phyloP scores from a whole-genome alignment of 2,797 vertebrate species.

The Acrossocheilus fasciatus region DNA sequence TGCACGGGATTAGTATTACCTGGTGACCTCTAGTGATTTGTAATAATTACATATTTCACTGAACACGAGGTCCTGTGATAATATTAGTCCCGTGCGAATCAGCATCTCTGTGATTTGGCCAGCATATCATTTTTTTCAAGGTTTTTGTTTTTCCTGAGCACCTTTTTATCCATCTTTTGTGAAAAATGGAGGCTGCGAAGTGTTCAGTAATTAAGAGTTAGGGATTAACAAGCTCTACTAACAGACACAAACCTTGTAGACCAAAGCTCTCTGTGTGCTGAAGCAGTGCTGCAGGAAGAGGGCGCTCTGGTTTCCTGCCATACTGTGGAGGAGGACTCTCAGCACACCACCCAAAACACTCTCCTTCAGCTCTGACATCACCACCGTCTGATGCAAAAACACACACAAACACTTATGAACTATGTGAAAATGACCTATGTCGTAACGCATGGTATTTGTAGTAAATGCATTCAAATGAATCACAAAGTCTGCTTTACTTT shows the following conservation, averaged over 20 bases:
- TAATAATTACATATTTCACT: no score
- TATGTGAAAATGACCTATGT: not conserved
- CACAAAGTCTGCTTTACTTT: constrained; percentile 77
- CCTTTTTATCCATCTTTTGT: no score
- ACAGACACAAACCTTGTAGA: constrained; percentile 81
- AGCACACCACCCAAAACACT: constrained; percentile 87
- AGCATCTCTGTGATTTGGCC: no score
- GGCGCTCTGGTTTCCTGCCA: constrained; percentile 90
- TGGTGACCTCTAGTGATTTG: no score
- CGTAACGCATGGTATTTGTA: not conserved
- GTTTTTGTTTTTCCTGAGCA: no score
- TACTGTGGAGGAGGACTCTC: constrained; percentile 88
- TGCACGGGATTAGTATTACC: no score
- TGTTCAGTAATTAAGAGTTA: not conserved
- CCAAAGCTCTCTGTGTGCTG: constrained; percentile 89
- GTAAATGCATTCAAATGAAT: not conserved
- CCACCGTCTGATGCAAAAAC: constrained; percentile 74
- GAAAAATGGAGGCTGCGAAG: no score
- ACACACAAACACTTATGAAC: constrained; percentile 9
- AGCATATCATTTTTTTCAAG: no score
- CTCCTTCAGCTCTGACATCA: constrained; percentile 90
- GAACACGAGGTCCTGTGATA: no score
- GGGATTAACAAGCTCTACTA: not conserved
- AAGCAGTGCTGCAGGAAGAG: constrained; percentile 92
- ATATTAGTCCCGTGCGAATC: no score